Evolutionary conservation across 2,113 vertebrate genomes (phyloP).

Genomic region (Todiramphus chloris): DNA sequence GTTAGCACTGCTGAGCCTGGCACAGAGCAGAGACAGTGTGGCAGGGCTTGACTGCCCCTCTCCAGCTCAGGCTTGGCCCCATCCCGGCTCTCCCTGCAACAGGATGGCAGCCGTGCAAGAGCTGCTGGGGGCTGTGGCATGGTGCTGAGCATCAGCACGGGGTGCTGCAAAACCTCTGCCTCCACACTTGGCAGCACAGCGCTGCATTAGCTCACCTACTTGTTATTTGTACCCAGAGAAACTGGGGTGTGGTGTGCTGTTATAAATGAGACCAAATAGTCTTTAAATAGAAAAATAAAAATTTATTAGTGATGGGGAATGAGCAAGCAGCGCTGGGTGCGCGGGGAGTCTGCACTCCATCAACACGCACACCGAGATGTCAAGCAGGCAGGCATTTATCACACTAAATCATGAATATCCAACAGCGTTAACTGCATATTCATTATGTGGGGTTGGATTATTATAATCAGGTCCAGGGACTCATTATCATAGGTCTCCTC

Average conservation of each 20-base stretch:
- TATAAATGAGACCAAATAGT: too few species aligned
- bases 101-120: neutral
- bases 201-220: neutral
- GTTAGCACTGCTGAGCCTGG: neutral
- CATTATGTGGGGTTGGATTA: too few species aligned
- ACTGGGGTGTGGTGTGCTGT: neutral
- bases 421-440: too few species aligned
- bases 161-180: neutral
- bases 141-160: neutral
- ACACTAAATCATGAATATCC: too few species aligned
- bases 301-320: too few species aligned
- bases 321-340: too few species aligned
- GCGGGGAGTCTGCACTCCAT: too few species aligned
- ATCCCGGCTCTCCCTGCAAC: neutral
- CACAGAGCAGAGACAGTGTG: fast-evolving
- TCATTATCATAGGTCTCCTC: too few species aligned
- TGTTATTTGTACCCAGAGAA: neutral
- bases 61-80: neutral
- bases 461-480: too few species aligned
- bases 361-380: too few species aligned
- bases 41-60: neutral
- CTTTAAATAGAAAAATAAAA: too few species aligned
- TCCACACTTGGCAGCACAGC: neutral
- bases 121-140: fast-evolving
- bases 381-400: too few species aligned